A percentile compares a stretch with the other conserved stretches of the same genome.
phyloP scores from a whole-genome alignment of 2,888 invertebrate genomes.

The Eristalis pertinax region DNA sequence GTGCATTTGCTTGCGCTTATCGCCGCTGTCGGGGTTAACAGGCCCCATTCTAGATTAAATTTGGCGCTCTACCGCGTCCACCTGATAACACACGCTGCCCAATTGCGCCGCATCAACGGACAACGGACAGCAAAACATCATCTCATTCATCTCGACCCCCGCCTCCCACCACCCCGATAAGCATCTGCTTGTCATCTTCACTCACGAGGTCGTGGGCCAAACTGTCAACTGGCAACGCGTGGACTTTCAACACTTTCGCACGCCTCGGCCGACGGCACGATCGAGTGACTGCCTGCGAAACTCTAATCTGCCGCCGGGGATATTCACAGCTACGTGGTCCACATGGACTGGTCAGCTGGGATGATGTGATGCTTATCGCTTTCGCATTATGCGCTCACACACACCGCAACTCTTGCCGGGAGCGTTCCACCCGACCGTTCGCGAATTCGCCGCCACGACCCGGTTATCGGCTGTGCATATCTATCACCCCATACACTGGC shows the following conservation, averaged over 20 bases:
- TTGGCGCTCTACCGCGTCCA: neutral
- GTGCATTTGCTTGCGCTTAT: neutral
- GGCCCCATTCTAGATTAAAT: neutral
- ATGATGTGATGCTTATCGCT: slow-evolving; percentile 39
- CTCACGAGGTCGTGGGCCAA: neutral
- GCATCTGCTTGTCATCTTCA: neutral
- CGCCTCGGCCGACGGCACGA: neutral
- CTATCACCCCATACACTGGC: slow-evolving; percentile 23
- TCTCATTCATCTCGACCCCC: neutral
- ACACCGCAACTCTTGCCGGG: slow-evolving; percentile 10
- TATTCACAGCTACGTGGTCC: slow-evolving; percentile 52
- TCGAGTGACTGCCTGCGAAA: neutral
- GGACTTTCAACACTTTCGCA: neutral
- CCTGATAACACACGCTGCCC: neutral
- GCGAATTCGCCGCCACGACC: neutral
- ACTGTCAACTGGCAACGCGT: neutral
- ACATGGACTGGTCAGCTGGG: slow-evolving; percentile 32
- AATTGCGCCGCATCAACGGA: neutral
- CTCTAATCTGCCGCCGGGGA: slow-evolving; percentile 8
- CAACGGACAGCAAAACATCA: neutral
- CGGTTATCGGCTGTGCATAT: slow-evolving; percentile 31
- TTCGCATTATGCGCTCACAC: slow-evolving; percentile 1
- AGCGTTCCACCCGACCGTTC: neutral
- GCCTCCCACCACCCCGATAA: neutral
- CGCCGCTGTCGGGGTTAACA: neutral